Conservation (phyloP, 2,113 vertebrate species). For the Thunnus thynnus region DNA sequence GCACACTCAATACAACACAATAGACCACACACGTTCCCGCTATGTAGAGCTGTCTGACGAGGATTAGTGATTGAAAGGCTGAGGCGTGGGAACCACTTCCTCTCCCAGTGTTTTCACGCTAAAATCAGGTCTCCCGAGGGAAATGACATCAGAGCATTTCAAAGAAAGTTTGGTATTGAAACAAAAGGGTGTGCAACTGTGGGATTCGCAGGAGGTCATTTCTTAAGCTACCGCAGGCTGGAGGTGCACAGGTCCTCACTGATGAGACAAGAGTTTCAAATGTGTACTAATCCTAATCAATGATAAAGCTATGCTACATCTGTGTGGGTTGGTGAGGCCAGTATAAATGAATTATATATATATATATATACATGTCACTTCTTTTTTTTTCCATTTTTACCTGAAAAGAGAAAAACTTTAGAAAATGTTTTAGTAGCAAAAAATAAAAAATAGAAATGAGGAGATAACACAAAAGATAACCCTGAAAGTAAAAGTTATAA, state of each 20-base stretch:
- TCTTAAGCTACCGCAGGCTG: not conserved
- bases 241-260: slow-evolving; percentile 8
- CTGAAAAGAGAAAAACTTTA: too few species aligned
- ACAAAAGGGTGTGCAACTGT: slow-evolving; percentile 35
- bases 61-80: slow-evolving; percentile 73
- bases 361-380: too few species aligned
- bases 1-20: slow-evolving; percentile 14
- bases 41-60: slow-evolving; percentile 51
- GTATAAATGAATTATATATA: too few species aligned
- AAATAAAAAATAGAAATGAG: too few species aligned
- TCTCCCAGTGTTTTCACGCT: slow-evolving; percentile 36
- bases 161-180: slow-evolving; percentile 50
- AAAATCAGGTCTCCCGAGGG: slow-evolving; percentile 59
- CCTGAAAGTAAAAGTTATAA: too few species aligned
- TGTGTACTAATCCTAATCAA: slow-evolving; percentile 17
- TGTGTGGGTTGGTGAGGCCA: not conserved
- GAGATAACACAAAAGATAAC: too few species aligned
- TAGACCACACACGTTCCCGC: not conserved
- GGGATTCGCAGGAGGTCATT: slow-evolving; percentile 32
- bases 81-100: slow-evolving; percentile 74
- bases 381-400: too few species aligned
- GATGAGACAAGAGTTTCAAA: slow-evolving; percentile 31
- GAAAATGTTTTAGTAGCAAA: too few species aligned
- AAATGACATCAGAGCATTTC: slow-evolving; percentile 68
- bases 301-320: not conserved